Percentiles rank a stretch among this genome's conserved stretches.
These are phyloP conservation scores for Rhopilema esculentum DNA, from an alignment of 30 jellyfish, hydroid and myxozoan species.

Conservation along the genomic window DNA sequence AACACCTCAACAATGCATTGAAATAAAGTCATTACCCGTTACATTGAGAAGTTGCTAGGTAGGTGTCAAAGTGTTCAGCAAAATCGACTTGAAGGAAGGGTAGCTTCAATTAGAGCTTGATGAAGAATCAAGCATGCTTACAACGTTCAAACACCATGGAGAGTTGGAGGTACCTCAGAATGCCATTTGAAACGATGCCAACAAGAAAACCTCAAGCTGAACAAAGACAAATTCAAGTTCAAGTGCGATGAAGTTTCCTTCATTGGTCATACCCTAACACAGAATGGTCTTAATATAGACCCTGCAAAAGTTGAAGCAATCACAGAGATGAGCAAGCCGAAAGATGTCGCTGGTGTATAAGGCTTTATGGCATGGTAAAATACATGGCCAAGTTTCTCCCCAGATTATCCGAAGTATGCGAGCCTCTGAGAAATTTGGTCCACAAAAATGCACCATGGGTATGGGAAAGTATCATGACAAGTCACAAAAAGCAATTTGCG, in stretches of 20 bases:
- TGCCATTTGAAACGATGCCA: background rate
- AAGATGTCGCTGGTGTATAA: too few relatives aligned
- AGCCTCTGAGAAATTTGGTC: constrained; percentile 3
- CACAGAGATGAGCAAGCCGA: too few relatives aligned
- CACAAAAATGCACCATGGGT: background rate
- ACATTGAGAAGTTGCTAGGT: background rate
- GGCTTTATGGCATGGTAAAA: constrained; percentile 58
- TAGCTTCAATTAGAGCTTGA: constrained; percentile 30
- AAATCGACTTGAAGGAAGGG: constrained; percentile 46
- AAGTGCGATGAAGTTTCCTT: too few relatives aligned
- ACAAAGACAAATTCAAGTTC: too few relatives aligned
- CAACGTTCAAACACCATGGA: constrained; percentile 17
- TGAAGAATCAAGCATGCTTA: constrained; percentile 8
- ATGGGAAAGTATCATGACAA: too few relatives aligned
- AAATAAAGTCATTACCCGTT: constrained; percentile 16
- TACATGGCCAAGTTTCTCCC: constrained; percentile 42
- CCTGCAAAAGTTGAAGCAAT: too few relatives aligned
- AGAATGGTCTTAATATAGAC: too few relatives aligned
- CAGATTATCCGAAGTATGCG: constrained; percentile 20
- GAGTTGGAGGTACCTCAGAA: background rate
- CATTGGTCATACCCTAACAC: too few relatives aligned
- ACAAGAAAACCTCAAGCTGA: background rate
- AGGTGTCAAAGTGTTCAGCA: constrained; percentile 17
- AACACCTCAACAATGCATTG: background rate
- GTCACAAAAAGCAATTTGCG: too few relatives aligned